phyloP scores from a whole-genome alignment of 2,797 vertebrate species.

The Astyanax mexicanus region DNA sequence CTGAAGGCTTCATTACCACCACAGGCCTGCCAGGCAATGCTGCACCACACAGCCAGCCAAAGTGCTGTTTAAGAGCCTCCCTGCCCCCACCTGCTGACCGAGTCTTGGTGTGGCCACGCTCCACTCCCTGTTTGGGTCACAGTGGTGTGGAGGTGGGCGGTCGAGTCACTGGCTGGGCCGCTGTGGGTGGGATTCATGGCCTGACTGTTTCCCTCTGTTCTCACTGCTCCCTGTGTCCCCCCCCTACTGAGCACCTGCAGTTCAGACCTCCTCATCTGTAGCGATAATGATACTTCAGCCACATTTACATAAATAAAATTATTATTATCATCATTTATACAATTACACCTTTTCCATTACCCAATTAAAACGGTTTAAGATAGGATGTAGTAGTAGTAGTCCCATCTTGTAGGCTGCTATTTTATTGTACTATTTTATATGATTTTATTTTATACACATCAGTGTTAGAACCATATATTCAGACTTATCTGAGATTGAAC shows the following conservation, averaged over 20 bases:
- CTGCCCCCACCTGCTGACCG: slow-evolving; percentile 38
- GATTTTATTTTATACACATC: no score
- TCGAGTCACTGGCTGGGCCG: slow-evolving; percentile 18
- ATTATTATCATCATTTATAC: no score
- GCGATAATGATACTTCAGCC: background rate
- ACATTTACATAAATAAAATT: no score
- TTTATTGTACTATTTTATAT: no score
- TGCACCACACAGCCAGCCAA: slow-evolving; percentile 54
- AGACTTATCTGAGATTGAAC: no score
- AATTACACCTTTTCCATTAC: no score
- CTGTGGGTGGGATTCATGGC: slow-evolving; percentile 29
- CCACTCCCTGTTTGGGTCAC: slow-evolving; percentile 40
- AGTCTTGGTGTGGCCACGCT: slow-evolving; percentile 29
- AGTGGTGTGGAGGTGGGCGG: background rate
- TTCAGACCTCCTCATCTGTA: background rate
- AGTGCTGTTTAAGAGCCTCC: slow-evolving; percentile 58
- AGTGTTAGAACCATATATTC: no score
- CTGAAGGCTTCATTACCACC: slow-evolving; percentile 68
- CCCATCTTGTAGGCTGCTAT: no score
- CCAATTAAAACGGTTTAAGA: no score
- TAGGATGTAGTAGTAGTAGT: no score
- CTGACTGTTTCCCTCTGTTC: slow-evolving; percentile 9
- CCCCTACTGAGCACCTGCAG: background rate
- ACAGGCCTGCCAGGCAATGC: slow-evolving; percentile 62
- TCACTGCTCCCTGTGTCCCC: slow-evolving; percentile 5